phyloP scores from a whole-genome alignment of 1,140 invertebrate species.

The Drosophila triauraria region DNA sequence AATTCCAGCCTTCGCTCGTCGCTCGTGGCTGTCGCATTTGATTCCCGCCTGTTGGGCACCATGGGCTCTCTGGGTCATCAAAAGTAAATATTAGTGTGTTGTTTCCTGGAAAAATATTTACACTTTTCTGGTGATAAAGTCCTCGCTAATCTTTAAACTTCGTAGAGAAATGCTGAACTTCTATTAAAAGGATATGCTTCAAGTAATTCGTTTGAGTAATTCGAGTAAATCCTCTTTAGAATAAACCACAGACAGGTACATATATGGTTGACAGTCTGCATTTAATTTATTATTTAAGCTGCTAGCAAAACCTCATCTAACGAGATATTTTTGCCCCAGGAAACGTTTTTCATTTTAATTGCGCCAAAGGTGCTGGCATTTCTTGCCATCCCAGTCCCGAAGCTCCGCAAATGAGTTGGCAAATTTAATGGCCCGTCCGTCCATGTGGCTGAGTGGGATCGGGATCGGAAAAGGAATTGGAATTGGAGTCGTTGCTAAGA shows the following conservation, averaged over 20 bases:
- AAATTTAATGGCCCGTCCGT: slow-evolving; percentile 27
- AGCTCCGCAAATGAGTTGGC: slow-evolving; percentile 40
- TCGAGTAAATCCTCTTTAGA: not conserved
- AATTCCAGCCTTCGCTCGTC: slow-evolving; percentile 32
- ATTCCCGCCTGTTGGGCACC: slow-evolving; percentile 36
- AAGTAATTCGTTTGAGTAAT: not conserved
- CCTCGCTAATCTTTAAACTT: no score
- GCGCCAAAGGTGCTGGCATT: slow-evolving; percentile 9
- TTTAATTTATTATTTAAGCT: slow-evolving; percentile 13
- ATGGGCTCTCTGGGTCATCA: slow-evolving; percentile 34
- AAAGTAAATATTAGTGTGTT: slow-evolving; percentile 22
- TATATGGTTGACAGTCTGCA: not conserved
- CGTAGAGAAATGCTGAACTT: not conserved
- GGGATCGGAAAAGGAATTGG: not conserved
- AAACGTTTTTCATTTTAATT: slow-evolving; percentile 35
- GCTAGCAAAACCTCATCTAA: slow-evolving; percentile 1
- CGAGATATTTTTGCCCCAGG: slow-evolving; percentile 12
- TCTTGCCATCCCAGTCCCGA: slow-evolving; percentile 7
- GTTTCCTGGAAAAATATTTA: not conserved
- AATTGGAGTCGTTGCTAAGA: slow-evolving; percentile 4
- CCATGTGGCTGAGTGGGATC: slow-evolving; percentile 3
- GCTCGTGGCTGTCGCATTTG: slow-evolving; percentile 48
- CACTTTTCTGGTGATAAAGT: not conserved
- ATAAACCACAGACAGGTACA: not conserved
- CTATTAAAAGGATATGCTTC: not conserved